Percentiles rank a stretch among this genome's conserved stretches.
Conservation (phyloP, 2,113 vertebrate genomes). For the Rhinogobius similis region DNA sequence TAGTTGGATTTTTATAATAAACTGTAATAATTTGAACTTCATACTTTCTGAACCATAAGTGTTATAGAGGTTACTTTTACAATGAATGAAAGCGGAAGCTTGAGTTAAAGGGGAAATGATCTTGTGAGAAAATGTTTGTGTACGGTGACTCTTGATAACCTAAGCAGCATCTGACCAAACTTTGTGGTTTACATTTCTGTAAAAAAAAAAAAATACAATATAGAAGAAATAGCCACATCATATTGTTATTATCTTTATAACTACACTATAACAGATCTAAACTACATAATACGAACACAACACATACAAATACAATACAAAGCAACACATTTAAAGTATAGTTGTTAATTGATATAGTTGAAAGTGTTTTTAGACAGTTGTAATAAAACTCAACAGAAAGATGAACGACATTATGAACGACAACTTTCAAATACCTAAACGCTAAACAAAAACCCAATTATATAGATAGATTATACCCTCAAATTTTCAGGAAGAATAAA, state of each 20-base stretch:
- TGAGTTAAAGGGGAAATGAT: not conserved
- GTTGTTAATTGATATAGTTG: too few species aligned
- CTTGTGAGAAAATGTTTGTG: not conserved
- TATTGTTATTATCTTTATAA: not conserved
- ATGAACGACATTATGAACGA: too few species aligned
- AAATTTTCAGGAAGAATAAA: too few species aligned
- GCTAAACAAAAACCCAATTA: too few species aligned
- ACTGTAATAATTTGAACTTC: not conserved
- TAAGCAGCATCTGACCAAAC: not conserved
- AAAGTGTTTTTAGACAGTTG: too few species aligned
- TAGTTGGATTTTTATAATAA: not conserved
- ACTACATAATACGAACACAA: not conserved
- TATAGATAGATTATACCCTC: too few species aligned
- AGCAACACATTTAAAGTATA: not conserved
- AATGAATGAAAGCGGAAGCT: not conserved
- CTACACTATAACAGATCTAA: not conserved
- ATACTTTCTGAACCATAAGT: not conserved
- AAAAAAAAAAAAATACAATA: not conserved
- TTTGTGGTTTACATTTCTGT: not conserved
- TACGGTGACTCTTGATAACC: not conserved
- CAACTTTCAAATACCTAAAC: too few species aligned
- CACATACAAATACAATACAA: not conserved
- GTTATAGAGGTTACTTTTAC: slow-evolving; percentile 28
- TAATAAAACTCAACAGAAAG: too few species aligned
- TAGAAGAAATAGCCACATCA: not conserved